Evolutionary conservation across 2,888 invertebrate genomes (phyloP), one percentile per base, ranked within the genome.

Genomic region (Corbicula japonica): DNA sequence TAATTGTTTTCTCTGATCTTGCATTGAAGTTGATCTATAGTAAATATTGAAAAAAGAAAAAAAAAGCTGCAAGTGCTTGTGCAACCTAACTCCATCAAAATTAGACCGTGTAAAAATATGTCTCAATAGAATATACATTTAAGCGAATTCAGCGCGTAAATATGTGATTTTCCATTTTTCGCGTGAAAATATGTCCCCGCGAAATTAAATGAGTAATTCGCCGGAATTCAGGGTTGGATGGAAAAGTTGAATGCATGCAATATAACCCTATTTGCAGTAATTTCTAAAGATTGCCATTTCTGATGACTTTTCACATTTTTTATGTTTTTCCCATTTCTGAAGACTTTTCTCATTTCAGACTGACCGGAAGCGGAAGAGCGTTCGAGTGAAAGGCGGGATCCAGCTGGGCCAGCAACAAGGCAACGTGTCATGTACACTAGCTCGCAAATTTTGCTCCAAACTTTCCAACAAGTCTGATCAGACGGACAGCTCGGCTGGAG

Each of bases 401-500:
- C 44, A 72, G 23, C 79, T 62, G 10, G 41, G 38, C 1, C 26
- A 34, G 26, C 63, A 63, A 35, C 66, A 70, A 23, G 71, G 50
- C 21, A 71, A 74, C 8, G 74, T 62, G 26, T 70, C 74, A 0
- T 62, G 71, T 23, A 74, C 79, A 18, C 76, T 83, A 12, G 83
- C 83, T 15, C 52, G 76, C 26, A 83, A 83, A 58, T 83, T 83
- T 52, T 83, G 83, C 58, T 76, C 83, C 34, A 83, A 83, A 44
- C 41, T 83, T 28, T 63, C 63, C 2, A 71, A 61, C 61, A 73
- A 69, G 44, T 65, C 78, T 2, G 69, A 75, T 21, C 74, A 71
- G 30, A 56, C 61, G 21, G 78, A 78, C 46, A 38, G 52, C n/a
- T 44, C 61, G 5, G 34, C 52, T 26, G 32, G 48, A n/a, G 48